Base-by-base conservation (phyloP, 2,888 invertebrate species). In the Acrocera orbiculus region DNA sequence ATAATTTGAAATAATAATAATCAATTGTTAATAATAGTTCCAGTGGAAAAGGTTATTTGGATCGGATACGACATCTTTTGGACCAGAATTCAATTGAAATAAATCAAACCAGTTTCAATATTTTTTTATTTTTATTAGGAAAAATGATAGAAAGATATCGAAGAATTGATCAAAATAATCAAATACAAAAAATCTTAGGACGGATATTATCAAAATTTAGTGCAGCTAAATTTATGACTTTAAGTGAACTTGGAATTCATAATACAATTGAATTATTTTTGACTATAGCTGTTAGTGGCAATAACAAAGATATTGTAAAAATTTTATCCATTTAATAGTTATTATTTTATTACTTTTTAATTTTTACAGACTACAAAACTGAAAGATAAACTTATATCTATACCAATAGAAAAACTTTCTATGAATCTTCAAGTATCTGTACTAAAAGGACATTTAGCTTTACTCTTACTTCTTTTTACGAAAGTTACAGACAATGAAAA, bases 201-300 rank as follows among this genome's bases (percentile, higher is more conserved):
- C 58, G 71, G 34, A 63, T 72, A 37, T 69, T 64, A 40, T 65
- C 68, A 1, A 71, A 70, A 47, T 68, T 71, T 37, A 64, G 67
- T 10, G 52, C 61, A n/a, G 60, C 61, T 30, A 71, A 70, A 51
- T 54, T 71, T 32, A 47, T 61, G 34, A 61, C 65, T 6, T 56
- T 70, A 9, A 64, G 63, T 16, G 67, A 68, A 44, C 56, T 55
- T 16, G 70, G 70, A 2, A 55, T 70, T 20, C 66, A 66, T 43
- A 66, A 71, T 53, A 62, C 70, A 27, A 55, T 66, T 10, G 58
- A 58, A 39, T 43, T 61, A 13, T 56, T 61, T 36, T 42, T 61
- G 1, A 49, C 53, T 7, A 39, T 61, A 31, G 47, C 53, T 4
- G 38, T 58, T 1, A 49, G 50, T 14, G 46, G 44, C 3, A 52